Conservation (phyloP, 2,113 vertebrate species). For the Hemicordylus capensis region DNA sequence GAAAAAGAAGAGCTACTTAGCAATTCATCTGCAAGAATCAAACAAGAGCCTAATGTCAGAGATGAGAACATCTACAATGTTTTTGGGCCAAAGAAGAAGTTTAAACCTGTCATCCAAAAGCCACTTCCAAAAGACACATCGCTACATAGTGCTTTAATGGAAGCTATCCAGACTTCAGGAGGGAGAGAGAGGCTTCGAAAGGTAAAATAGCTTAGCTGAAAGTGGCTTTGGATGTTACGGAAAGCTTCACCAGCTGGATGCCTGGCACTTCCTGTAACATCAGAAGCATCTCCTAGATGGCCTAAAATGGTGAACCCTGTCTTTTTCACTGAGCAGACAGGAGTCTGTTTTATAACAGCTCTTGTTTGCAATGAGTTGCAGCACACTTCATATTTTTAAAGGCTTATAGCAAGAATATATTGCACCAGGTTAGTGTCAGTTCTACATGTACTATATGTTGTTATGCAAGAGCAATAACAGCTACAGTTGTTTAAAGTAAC, state of each 20-base stretch:
- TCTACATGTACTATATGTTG: background rate
- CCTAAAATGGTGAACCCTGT: background rate
- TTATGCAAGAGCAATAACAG: constrained; percentile 10
- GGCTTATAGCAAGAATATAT: constrained; percentile 24
- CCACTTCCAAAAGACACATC: constrained; percentile 84
- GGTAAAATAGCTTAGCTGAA: constrained; percentile 72
- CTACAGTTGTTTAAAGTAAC: background rate
- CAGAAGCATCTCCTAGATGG: background rate
- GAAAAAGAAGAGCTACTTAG: constrained; percentile 52
- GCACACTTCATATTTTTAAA: constrained; percentile 22
- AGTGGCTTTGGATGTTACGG: background rate
- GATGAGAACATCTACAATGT: constrained; percentile 58
- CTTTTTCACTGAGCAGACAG: constrained; percentile 15
- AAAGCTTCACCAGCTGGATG: background rate
- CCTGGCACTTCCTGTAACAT: background rate
- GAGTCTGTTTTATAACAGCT: constrained; percentile 19
- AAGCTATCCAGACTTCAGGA: constrained; percentile 87
- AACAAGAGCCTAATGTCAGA: constrained; percentile 38
- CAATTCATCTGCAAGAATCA: background rate
- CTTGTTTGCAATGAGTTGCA: background rate
- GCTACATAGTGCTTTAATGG: constrained; percentile 91
- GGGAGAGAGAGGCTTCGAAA: constrained; percentile 88
- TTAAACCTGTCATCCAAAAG: constrained; percentile 84
- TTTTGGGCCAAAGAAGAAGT: constrained; percentile 92
- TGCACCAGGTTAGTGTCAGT: constrained; percentile 13